Evolutionary conservation across 2,113 vertebrate species (phyloP).

Genomic region (Spheniscus mendiculus): DNA sequence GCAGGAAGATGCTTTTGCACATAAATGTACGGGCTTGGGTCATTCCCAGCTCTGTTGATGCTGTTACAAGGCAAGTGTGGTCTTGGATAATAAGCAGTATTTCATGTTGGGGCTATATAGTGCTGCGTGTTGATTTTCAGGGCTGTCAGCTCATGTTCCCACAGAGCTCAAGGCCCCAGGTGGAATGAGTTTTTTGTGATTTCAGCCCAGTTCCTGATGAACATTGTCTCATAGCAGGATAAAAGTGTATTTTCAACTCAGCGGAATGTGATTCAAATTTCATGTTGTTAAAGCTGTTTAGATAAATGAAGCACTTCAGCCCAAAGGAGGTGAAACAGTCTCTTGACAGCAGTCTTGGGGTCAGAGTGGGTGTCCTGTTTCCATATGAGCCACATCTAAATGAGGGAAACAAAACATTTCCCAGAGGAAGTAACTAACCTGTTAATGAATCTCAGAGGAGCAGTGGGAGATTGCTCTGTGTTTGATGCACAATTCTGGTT

Average conservation of each 20-base stretch:
- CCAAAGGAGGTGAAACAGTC: neutral
- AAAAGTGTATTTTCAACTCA: neutral
- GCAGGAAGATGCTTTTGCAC: neutral
- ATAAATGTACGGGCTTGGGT: neutral
- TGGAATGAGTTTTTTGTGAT: neutral
- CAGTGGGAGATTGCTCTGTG: neutral
- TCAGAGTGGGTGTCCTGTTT: rapidly evolving
- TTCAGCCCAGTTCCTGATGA: neutral
- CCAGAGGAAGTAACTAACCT: neutral
- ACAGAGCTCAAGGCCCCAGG: neutral
- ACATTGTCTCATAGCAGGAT: neutral
- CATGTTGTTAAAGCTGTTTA: neutral
- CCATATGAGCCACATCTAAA: neutral
- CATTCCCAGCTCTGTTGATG: neutral
- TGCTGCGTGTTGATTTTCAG: neutral
- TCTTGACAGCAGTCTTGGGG: neutral
- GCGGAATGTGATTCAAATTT: neutral
- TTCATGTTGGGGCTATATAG: neutral
- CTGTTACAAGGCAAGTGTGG: neutral
- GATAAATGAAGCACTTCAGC: neutral
- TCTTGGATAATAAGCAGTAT: neutral
- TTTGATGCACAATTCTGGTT: neutral
- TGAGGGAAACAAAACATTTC: neutral
- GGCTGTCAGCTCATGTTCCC: neutral
- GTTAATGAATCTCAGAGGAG: neutral